Evolutionary conservation across 2,797 vertebrate genomes (phyloP).

Genomic region (Lagorchestes hirsutus): DNA sequence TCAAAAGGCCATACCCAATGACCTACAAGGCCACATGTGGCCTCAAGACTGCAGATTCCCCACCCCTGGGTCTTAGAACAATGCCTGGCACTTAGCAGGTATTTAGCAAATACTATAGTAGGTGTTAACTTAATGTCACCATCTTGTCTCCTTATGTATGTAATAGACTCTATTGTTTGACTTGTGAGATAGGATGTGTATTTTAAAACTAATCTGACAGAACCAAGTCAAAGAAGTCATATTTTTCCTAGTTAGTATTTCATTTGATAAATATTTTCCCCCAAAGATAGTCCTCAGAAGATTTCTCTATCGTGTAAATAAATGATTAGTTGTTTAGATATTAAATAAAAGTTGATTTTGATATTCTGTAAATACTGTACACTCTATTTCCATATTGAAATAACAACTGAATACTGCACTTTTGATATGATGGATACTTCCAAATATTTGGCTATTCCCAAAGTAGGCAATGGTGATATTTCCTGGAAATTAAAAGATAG

Average conservation of each 20-base stretch:
- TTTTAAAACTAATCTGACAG: neutral
- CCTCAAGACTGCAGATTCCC: too few relatives aligned
- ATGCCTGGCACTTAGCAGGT: neutral
- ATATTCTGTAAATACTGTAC: neutral
- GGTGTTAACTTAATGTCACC: neutral
- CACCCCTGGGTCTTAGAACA: neutral
- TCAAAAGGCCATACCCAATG: too few relatives aligned
- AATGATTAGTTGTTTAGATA: neutral
- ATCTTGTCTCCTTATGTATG: neutral
- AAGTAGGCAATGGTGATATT: constrained; percentile 52
- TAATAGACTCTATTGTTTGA: neutral
- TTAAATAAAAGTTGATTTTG: neutral
- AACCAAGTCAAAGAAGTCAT: neutral
- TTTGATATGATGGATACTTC: neutral
- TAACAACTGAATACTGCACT: neutral
- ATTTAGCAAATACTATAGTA: neutral
- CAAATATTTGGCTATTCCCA: neutral
- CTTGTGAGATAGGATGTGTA: neutral
- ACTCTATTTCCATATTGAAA: neutral
- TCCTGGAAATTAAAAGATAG: constrained; percentile 45
- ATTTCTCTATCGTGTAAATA: constrained; percentile 9
- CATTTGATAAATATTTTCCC: constrained; percentile 14
- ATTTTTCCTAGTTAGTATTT: neutral
- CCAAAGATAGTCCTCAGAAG: neutral
- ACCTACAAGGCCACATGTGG: too few relatives aligned